Evolutionary conservation across 1,140 invertebrate species (phyloP).

Genomic region (Philotrypesis tridentata): DNA sequence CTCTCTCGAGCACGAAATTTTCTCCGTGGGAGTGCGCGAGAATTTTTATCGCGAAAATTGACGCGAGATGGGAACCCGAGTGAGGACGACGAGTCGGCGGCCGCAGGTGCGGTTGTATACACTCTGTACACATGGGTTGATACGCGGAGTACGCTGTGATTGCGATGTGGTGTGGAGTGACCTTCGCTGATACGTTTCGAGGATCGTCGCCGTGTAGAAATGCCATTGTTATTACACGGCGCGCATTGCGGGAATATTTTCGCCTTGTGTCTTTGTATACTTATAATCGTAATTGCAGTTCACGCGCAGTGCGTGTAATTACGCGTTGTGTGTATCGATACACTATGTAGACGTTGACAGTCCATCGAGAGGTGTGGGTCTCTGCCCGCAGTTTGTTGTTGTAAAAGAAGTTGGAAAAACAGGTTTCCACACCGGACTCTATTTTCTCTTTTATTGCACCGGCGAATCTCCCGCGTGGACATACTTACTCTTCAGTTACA

Average conservation of each 20-base stretch:
- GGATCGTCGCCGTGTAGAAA: background rate
- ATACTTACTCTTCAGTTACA: too few species aligned
- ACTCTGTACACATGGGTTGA: background rate
- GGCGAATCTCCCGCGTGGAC: too few species aligned
- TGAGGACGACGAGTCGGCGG: background rate
- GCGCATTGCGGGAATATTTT: background rate
- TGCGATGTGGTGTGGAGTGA: background rate
- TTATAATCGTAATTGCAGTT: background rate
- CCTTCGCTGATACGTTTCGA: background rate
- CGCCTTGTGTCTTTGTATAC: too few species aligned
- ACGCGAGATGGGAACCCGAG: slow-evolving; percentile 16
- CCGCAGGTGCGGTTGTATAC: background rate
- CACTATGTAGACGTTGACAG: too few species aligned
- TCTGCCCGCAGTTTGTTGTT: too few species aligned
- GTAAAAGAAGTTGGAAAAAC: too few species aligned
- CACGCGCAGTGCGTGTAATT: too few species aligned
- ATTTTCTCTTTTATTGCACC: too few species aligned
- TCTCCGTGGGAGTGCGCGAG: background rate
- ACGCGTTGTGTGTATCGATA: too few species aligned
- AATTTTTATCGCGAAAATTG: slow-evolving; percentile 48
- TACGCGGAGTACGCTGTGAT: background rate
- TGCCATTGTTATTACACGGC: too few species aligned
- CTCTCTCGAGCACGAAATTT: background rate
- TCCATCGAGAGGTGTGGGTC: too few species aligned
- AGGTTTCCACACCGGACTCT: too few species aligned